A percentile compares a stretch with the other conserved stretches of the same genome.
Conservation (phyloP, 1,140 invertebrate species). For the Copidosoma floridanum region DNA sequence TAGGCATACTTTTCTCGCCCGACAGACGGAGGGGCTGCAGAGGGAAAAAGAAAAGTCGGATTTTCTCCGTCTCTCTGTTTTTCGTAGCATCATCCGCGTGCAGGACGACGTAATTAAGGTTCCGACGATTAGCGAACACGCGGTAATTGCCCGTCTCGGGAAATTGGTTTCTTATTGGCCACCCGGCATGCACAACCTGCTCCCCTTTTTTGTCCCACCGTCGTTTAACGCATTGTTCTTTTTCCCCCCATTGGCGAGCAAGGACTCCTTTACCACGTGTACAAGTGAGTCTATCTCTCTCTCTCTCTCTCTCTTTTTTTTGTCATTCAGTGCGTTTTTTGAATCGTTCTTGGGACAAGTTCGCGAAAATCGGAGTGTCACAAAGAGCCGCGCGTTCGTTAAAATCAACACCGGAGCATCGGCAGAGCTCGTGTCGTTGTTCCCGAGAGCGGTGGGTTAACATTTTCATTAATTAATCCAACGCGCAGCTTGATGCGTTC, state of each 20-base stretch:
- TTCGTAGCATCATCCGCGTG: not conserved
- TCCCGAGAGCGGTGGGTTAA: too few relatives aligned
- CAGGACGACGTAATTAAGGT: constrained; percentile 17
- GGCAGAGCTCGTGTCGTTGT: too few relatives aligned
- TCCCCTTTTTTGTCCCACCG: not conserved
- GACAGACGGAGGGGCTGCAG: too few relatives aligned
- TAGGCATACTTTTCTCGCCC: too few relatives aligned
- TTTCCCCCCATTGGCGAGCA: not conserved
- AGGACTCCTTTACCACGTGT: not conserved
- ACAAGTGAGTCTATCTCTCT: not conserved
- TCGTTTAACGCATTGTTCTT: constrained; percentile 11
- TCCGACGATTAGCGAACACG: constrained; percentile 13
- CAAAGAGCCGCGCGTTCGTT: too few relatives aligned
- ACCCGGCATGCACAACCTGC: too few relatives aligned
- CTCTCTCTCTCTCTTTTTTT: not conserved
- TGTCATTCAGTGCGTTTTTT: too few relatives aligned
- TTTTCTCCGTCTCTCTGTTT: constrained; percentile 6
- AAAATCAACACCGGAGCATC: too few relatives aligned
- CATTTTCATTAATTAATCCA: too few relatives aligned
- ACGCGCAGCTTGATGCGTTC: too few relatives aligned
- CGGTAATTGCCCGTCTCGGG: constrained; percentile 8
- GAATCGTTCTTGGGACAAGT: too few relatives aligned
- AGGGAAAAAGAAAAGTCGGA: not conserved
- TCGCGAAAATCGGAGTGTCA: too few relatives aligned
- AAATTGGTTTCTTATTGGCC: constrained; percentile 12